Percentiles rank a stretch among this genome's conserved stretches.
Conservation (phyloP, 2,797 vertebrate species). For the Odontamblyopus lacepedii region DNA sequence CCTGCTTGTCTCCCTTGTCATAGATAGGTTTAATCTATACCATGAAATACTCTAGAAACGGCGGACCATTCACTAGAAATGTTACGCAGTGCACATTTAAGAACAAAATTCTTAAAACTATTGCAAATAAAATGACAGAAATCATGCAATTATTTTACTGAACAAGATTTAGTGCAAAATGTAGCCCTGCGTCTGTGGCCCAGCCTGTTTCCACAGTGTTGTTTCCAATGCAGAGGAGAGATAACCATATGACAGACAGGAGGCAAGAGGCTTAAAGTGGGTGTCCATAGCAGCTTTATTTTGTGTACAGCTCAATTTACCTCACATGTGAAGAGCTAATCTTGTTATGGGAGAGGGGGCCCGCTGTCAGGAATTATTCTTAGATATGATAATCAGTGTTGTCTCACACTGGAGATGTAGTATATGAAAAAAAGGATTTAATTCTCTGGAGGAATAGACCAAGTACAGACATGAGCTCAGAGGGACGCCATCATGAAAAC, state of each 20-base stretch:
- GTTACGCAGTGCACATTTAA: no score
- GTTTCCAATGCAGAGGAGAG: neutral
- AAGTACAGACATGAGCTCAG: conserved; percentile 31
- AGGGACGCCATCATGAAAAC: conserved; percentile 27
- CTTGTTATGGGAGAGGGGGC: conserved; percentile 32
- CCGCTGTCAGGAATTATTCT: conserved; percentile 50
- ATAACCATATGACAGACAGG: conserved; percentile 4
- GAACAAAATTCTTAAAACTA: no score
- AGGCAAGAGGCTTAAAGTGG: conserved; percentile 29
- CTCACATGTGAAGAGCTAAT: conserved; percentile 42
- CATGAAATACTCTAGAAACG: no score
- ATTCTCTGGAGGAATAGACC: conserved; percentile 37
- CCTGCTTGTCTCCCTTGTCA: no score
- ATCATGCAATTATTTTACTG: no score
- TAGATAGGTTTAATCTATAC: no score
- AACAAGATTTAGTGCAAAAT: conserved; percentile 16
- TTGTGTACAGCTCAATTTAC: conserved; percentile 40
- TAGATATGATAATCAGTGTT: conserved; percentile 41
- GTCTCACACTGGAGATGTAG: conserved; percentile 18
- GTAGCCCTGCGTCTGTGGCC: neutral
- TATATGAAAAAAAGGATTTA: conserved; percentile 8
- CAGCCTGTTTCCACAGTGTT: conserved; percentile 9
- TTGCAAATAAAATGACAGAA: no score
- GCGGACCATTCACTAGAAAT: no score
- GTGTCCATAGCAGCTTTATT: conserved; percentile 19